These are phyloP conservation scores for human (Homo sapiens) DNA, from an alignment of 2,113 vertebrate genomes.

Conservation along the genomic window GRCh38 chr14:54725001-54725500, in stretches of 20 bases:
- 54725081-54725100: not conserved
- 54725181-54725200: not conserved
- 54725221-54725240: constrained; percentile 5
- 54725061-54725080: not conserved
- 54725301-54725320: not conserved
- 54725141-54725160: not conserved
- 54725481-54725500: not conserved
- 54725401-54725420: not conserved
- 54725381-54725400: not conserved
- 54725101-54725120: not conserved
- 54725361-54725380: not conserved
- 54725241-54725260: not conserved
- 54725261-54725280: not conserved
- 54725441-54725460: not conserved
- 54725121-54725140: not conserved
- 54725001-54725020: not conserved
- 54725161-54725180: not conserved
- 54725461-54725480: not conserved
- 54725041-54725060: not conserved
- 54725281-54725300: not conserved
- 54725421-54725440: not conserved
- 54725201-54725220: not conserved
- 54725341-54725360: not conserved
- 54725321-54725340: constrained; percentile 9
- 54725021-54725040: not conserved